Conservation (phyloP, 2,888 invertebrate genomes). For the Allolobophora icterica region DNA sequence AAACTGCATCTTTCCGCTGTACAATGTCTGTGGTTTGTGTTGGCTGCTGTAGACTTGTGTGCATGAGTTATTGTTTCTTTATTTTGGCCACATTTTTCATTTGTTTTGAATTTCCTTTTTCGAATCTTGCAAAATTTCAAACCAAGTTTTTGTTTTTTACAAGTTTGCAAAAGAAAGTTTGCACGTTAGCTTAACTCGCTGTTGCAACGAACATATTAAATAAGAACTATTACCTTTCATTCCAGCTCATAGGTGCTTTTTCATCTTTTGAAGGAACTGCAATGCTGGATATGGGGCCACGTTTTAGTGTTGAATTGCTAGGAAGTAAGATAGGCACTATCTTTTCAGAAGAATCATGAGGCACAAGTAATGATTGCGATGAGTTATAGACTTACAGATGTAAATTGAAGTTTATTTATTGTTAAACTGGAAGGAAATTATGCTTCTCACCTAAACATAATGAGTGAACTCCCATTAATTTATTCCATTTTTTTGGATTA, state of each 20-base stretch:
- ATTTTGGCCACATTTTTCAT: not conserved
- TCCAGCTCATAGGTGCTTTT: not conserved
- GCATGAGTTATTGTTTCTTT: not conserved
- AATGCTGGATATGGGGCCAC: not conserved
- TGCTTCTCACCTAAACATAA: not conserved
- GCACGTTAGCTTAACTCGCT: not conserved
- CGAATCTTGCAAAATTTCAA: not conserved
- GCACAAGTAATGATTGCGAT: no score
- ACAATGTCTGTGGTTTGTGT: not conserved
- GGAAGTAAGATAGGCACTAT: not conserved
- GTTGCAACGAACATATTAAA: not conserved
- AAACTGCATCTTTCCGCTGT: not conserved
- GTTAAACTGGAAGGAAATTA: not conserved
- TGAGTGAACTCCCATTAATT: not conserved
- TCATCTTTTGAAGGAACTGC: not conserved
- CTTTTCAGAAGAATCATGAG: no score
- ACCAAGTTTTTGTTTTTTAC: not conserved
- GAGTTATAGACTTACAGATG: no score
- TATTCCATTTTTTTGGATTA: not conserved
- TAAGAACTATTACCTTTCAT: not conserved
- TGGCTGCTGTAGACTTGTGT: not conserved
- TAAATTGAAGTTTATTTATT: not conserved
- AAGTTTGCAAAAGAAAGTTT: conserved; percentile 14
- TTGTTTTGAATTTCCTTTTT: not conserved
- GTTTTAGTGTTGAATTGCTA: not conserved